Percentiles rank a stretch among this genome's conserved stretches.
These are phyloP conservation scores for Agrilus planipennis DNA, from an alignment of 1,140 invertebrate genomes.

Conservation along the genomic window DNA sequence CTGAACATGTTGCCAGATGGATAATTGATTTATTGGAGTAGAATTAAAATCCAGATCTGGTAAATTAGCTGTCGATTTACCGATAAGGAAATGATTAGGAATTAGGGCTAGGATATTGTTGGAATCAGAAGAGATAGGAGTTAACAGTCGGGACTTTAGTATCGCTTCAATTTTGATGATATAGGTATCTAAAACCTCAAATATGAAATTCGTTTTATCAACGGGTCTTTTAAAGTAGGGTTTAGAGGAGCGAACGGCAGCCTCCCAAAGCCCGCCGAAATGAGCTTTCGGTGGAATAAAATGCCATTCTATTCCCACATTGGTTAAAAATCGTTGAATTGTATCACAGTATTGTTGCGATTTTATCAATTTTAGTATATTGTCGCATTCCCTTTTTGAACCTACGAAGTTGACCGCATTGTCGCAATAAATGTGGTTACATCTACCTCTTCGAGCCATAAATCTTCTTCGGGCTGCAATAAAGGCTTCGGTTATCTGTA, in stretches of 20 bases:
- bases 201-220: neutral
- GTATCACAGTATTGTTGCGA: no score
- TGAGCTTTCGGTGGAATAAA: slow-evolving; percentile 16
- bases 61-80: slow-evolving; percentile 14
- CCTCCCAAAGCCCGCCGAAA: slow-evolving; percentile 17
- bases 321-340: no score
- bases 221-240: slow-evolving; percentile 10
- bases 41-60: slow-evolving; percentile 7
- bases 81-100: slow-evolving; percentile 26
- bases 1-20: neutral
- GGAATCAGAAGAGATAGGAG: slow-evolving; percentile 11
- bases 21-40: neutral
- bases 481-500: no score
- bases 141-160: slow-evolving; percentile 17
- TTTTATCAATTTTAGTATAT: no score
- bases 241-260: slow-evolving; percentile 14
- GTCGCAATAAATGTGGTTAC: no score
- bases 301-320: slow-evolving; percentile 14
- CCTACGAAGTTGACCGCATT: no score
- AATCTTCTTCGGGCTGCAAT: no score
- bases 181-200: slow-evolving; percentile 12
- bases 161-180: slow-evolving; percentile 7
- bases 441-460: no score
- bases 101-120: slow-evolving; percentile 10
- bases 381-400: no score